These are phyloP conservation scores for Pedionomus torquatus DNA, from an alignment of 2,113 vertebrate genomes.

Conservation along the genomic window DNA sequence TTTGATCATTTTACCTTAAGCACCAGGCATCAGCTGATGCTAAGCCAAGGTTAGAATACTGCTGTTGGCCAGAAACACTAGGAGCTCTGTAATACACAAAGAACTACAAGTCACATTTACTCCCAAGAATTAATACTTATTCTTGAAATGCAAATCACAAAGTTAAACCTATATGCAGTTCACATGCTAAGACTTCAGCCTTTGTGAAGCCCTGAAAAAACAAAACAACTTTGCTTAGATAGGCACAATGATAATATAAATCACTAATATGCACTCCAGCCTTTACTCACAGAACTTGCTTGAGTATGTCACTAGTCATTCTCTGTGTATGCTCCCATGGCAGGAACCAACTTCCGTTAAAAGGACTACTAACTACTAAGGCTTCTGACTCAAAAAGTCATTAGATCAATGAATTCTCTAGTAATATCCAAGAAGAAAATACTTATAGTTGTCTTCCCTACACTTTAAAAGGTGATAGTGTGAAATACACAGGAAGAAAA, in stretches of 20 bases:
- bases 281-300: background rate
- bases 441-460: background rate
- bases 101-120: background rate
- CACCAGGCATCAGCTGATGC: background rate
- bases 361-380: background rate
- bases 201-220: background rate
- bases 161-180: background rate
- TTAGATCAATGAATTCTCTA: background rate
- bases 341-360: background rate
- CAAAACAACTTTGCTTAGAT: background rate
- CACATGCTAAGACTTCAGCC: background rate
- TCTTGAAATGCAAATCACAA: background rate
- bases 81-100: background rate
- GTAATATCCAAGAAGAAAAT: background rate
- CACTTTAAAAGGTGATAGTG: background rate
- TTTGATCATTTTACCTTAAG: background rate
- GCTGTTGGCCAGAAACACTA: background rate
- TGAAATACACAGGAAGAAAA: background rate
- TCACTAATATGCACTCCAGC: background rate
- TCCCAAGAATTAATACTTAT: background rate
- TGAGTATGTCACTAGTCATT: background rate
- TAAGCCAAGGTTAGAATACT: background rate
- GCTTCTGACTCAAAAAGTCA: background rate
- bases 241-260: background rate
- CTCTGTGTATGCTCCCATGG: background rate